Base-by-base conservation (phyloP, 2,888 invertebrate genomes). In the Camponotus fellah region DNA sequence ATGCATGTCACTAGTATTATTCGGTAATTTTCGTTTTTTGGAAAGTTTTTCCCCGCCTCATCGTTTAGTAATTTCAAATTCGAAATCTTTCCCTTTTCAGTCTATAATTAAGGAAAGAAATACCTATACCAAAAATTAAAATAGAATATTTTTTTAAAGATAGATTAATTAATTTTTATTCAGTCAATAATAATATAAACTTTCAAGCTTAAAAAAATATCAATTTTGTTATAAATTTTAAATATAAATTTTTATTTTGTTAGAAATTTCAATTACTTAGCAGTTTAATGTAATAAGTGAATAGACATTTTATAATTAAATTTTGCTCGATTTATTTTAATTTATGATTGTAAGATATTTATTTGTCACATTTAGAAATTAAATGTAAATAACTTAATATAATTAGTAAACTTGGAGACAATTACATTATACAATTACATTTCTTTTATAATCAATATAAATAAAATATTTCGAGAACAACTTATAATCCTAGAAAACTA, bases 51-150 rank as follows among this genome's bases (percentile, higher is more conserved):
- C 6, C 3, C 21, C 32, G 3, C 53, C 37, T 9, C 5, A 8
- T 76, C 14, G 53, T 40, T 66, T 37, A 37, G n/a, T n/a, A 32
- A 64, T 43, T 62, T 64, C 32, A 43, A 58, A 60, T 75, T 46
- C 12, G 9, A 12, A 40, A 14, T 14, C 43, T 65, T 4, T 75
- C 4, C 14, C 21, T n/a, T 53, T 34, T 8, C 14, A 43, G 6
- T 49, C 65, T 75, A 14, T 26, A 49, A 46, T 49, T 43, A 8
- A 66, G 65, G 46, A 66, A 75, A 46, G 9, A 64, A 49, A 34
- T 17, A 65, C 3, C 0, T 32, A 21, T 4, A 58, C 9, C 6
- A 37, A 37, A 0, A 37, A 37, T 37, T 37, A 37, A 4, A 37
- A 21, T 17, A 37, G 8, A 43, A 66, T 46, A 75, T 34, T 21